Evolutionary conservation across 2,797 vertebrate species (phyloP), one percentile per base, ranked within the genome.

Genomic region (Oreonectes daqikongensis): DNA sequence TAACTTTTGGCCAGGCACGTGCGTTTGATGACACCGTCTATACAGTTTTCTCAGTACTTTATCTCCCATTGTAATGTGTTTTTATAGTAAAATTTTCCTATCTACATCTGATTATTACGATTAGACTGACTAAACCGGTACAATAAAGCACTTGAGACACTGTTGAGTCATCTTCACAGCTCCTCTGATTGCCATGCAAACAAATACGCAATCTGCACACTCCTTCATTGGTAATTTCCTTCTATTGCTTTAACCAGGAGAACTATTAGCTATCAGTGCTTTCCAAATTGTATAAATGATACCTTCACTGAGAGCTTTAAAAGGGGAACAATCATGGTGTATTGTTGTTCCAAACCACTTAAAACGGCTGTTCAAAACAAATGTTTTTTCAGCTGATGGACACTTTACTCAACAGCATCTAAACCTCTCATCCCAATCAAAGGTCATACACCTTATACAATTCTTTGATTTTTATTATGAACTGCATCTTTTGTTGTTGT

Each of bases 101-200:
- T n/a, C n/a, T 20, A 24, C 42, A 59, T 42, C 12, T 55, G 50
- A 32, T n/a, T 15, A 66, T 44, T 44, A 30, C 9, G 14, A 18
- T 66, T 75, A 22, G 18, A 75, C 53, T 55, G 35, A 55, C 26
- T 66, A 24, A 66, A 20, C 48, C 12, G 10, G 65, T 18, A 55
- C 8, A 66, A 75, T 26, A 30, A 57, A 75, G 35, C 72, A 55
- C 64, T 18, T 44, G 12, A 66, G 63, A 55, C 48, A 40, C 22
- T 66, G 12, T 44, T 55, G 24, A 52, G 38, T 24, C 53, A 22
- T 57, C 64, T 66, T 52, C 50, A 57, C 24, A 66, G 50, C 72
- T 42, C 1, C 24, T 75, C 53, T 75, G 48, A 66, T 57, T 66
- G 63, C 63, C 20, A 44, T 75, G 63, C 5, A 4, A 40, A 65